Evolutionary conservation across 37 sponge, comb jelly and placozoan species (phyloP).

Genomic region (Amphimedon queenslandica): DNA sequence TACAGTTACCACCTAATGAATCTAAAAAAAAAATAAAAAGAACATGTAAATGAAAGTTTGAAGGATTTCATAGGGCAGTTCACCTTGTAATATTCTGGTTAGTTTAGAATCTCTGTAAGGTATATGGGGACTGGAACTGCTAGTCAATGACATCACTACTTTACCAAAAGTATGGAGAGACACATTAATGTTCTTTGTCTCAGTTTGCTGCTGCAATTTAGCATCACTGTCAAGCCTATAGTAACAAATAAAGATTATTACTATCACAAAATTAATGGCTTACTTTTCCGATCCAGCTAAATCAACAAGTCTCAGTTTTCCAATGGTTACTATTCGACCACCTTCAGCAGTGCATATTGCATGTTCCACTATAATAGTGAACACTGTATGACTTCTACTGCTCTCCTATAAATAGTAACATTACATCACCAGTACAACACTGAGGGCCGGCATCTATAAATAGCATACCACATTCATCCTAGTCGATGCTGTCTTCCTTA

Average conservation of each 20-base stretch:
- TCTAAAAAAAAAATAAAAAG: neutral
- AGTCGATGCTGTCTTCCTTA: slow-evolving; percentile 73
- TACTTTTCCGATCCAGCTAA: slow-evolving; percentile 96
- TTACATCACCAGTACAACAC: neutral
- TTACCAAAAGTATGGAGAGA: slow-evolving; percentile 92
- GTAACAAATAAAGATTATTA: neutral
- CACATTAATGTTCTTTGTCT: slow-evolving; percentile 91
- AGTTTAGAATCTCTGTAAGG: slow-evolving; percentile 96
- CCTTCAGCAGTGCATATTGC: slow-evolving; percentile 35
- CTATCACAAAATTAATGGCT: neutral
- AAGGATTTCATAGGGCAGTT: neutral
- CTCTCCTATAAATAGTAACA: slow-evolving; percentile 45
- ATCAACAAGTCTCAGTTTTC: slow-evolving; percentile 96
- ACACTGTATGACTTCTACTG: slow-evolving; percentile 87
- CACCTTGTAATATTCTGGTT: slow-evolving; percentile 87
- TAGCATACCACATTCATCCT: slow-evolving; percentile 70
- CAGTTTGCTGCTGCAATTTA: slow-evolving; percentile 72
- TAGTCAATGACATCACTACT: slow-evolving; percentile 91
- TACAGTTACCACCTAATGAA: slow-evolving; percentile 89
- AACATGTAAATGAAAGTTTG: neutral
- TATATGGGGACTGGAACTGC: slow-evolving; percentile 61
- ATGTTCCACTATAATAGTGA: slow-evolving; percentile 89
- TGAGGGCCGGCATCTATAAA: neutral
- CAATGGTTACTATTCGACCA: slow-evolving; percentile 74
- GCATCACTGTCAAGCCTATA: slow-evolving; percentile 72